Conservation (phyloP, 2,888 invertebrate genomes). For the Caenorhabditis wallacei region DNA sequence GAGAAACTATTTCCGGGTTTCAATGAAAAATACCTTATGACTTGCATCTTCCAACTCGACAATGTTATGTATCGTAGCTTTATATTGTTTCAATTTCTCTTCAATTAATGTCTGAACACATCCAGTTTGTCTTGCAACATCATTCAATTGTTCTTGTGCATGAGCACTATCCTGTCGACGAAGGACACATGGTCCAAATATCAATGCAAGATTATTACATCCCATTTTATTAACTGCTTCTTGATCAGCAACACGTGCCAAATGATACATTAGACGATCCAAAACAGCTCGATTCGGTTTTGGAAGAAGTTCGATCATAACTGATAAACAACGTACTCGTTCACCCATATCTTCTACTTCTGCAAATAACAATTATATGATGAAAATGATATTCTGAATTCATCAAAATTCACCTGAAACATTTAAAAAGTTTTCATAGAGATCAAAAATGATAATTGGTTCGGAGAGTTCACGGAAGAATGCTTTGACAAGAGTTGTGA, state of each 20-base stretch:
- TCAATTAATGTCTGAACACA: constrained; percentile 93
- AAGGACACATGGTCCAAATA: constrained; percentile 95
- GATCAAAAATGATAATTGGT: constrained; percentile 93
- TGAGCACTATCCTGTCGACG: constrained; percentile 89
- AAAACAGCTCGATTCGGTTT: constrained; percentile 91
- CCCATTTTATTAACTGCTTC: constrained; percentile 95
- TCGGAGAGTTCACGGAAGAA: constrained; percentile 95
- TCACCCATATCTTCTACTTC: constrained; percentile 91
- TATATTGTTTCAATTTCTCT: constrained; percentile 91
- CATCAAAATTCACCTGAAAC: constrained; percentile 86
- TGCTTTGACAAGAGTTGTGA: constrained; percentile 91
- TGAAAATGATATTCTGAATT: background rate
- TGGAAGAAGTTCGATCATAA: constrained; percentile 92
- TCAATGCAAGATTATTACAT: constrained; percentile 92
- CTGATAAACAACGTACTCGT: constrained; percentile 90
- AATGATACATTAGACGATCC: constrained; percentile 93
- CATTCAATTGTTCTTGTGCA: constrained; percentile 90
- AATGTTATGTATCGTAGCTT: constrained; percentile 92
- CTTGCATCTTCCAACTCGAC: constrained; percentile 90
- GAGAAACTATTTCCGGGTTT: background rate
- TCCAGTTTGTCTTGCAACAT: constrained; percentile 87
- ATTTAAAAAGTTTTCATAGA: constrained; percentile 94
- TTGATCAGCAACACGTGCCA: constrained; percentile 87
- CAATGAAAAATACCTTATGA: constrained; percentile 74
- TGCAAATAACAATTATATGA: constrained; percentile 69